Conservation (phyloP, 2,113 vertebrate genomes). For the Phrynosoma blainvillii region DNA sequence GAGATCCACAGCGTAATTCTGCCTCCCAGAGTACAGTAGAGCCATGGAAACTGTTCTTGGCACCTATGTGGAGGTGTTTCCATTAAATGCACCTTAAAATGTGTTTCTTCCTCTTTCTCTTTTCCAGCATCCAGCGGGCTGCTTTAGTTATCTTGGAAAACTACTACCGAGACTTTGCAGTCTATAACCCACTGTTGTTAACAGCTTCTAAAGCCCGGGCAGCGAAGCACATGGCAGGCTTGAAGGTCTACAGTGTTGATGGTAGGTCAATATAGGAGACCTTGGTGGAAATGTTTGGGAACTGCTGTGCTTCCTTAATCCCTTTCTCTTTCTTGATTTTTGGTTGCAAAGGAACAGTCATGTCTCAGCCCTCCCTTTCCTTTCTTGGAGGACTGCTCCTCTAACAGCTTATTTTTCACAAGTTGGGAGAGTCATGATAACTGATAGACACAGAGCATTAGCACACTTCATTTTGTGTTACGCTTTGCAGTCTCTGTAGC, state of each 20-base stretch:
- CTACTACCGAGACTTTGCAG: conserved; percentile 94
- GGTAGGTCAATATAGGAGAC: conserved; percentile 77
- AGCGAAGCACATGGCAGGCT: conserved; percentile 90
- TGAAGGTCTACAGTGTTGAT: conserved; percentile 94
- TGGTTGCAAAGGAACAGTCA: no score
- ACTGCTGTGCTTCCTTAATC: not conserved
- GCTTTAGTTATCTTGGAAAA: conserved; percentile 92
- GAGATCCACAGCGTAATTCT: no score
- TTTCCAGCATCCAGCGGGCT: conserved; percentile 89
- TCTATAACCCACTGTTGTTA: conserved; percentile 89
- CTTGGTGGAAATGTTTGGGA: not conserved
- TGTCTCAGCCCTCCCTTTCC: not conserved
- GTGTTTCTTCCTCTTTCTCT: not conserved
- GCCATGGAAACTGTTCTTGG: not conserved
- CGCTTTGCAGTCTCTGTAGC: not conserved
- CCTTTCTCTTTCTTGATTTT: not conserved
- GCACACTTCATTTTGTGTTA: no score
- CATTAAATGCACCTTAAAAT: not conserved
- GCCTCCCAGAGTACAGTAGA: not conserved
- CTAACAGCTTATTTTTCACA: not conserved
- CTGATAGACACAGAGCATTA: not conserved
- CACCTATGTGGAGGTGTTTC: not conserved
- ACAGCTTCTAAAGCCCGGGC: conserved; percentile 88
- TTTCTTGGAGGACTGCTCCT: not conserved
- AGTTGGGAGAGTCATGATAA: not conserved